Percentiles rank a stretch among this genome's conserved stretches.
phyloP scores from a whole-genome alignment of 2,113 vertebrate species.

The Phalacrocorax aristotelis region DNA sequence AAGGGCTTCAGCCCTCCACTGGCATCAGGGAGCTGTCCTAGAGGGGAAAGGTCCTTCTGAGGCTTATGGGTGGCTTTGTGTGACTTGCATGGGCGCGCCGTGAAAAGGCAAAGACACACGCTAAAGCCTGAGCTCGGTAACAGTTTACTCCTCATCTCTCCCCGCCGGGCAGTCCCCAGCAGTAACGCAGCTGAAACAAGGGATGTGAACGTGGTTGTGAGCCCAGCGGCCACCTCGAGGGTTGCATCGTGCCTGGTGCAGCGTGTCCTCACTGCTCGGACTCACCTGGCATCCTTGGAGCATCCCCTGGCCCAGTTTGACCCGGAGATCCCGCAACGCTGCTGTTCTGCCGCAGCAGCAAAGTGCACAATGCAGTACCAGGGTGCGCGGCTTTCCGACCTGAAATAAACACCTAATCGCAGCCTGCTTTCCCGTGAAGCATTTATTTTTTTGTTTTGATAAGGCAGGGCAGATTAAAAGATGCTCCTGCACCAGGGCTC shows the following conservation, averaged over 20 bases:
- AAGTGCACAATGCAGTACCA: accelerated
- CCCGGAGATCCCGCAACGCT: accelerated
- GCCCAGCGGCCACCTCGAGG: accelerated
- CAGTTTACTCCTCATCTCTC: not conserved
- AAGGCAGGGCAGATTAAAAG: not conserved
- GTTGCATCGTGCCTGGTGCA: not conserved
- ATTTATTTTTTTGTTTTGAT: not conserved
- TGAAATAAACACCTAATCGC: not conserved
- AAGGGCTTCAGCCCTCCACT: not conserved
- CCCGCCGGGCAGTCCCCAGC: not conserved
- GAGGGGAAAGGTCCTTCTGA: not conserved
- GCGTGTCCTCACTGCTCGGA: accelerated
- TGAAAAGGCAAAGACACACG: accelerated
- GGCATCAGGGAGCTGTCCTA: not conserved
- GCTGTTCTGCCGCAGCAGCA: not conserved
- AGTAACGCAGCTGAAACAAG: not conserved
- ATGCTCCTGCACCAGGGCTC: not conserved
- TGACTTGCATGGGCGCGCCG: accelerated
- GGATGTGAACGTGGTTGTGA: not conserved
- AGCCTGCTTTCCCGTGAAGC: not conserved
- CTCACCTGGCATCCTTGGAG: not conserved
- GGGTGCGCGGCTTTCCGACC: not conserved
- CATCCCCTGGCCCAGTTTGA: not conserved
- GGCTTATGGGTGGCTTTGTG: not conserved
- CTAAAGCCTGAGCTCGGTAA: not conserved